phyloP scores from a whole-genome alignment of 30 jellyfish, hydroid and myxozoan species.

The Phacellophora camtschatica region DNA sequence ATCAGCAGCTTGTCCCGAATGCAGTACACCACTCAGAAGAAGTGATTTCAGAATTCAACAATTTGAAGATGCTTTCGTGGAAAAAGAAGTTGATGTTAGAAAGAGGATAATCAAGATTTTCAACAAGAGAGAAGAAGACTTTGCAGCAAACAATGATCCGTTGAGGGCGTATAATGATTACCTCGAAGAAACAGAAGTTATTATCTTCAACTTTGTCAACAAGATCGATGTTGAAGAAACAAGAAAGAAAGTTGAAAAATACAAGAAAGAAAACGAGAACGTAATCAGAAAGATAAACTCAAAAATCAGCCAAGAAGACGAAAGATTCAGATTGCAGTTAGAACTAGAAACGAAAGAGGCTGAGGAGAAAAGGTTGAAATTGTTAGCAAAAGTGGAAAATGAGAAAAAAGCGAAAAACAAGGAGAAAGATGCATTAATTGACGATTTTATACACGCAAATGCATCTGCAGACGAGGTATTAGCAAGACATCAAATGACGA shows the following conservation, averaged over 20 bases:
- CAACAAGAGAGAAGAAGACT: slow-evolving; percentile 88
- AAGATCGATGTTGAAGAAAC: slow-evolving; percentile 85
- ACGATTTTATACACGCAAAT: slow-evolving; percentile 92
- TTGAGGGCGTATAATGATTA: slow-evolving; percentile 80
- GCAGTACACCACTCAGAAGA: slow-evolving; percentile 90
- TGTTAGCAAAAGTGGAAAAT: slow-evolving; percentile 40
- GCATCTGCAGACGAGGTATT: slow-evolving; percentile 96
- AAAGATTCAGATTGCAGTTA: slow-evolving; percentile 38
- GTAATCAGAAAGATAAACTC: slow-evolving; percentile 77
- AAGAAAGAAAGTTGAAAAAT: slow-evolving; percentile 73
- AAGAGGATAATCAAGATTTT: slow-evolving; percentile 69
- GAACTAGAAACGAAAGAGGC: slow-evolving; percentile 66
- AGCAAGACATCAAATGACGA: slow-evolving; percentile 83
- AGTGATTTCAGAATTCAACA: slow-evolving; percentile 91
- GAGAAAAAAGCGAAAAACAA: slow-evolving; percentile 56
- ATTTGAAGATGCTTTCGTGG: slow-evolving; percentile 92
- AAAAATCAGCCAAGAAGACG: slow-evolving; percentile 85
- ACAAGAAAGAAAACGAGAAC: slow-evolving; percentile 81
- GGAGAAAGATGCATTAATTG: slow-evolving; percentile 85
- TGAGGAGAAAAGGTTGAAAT: slow-evolving; percentile 52
- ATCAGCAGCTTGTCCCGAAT: slow-evolving; percentile 97
- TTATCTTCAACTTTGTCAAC: slow-evolving; percentile 80
- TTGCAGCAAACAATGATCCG: slow-evolving; percentile 44
- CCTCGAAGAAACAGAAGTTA: slow-evolving; percentile 88
- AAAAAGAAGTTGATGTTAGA: slow-evolving; percentile 91